Base-by-base conservation (phyloP, 2,797 vertebrate genomes). In the Heliangelus exortis region DNA sequence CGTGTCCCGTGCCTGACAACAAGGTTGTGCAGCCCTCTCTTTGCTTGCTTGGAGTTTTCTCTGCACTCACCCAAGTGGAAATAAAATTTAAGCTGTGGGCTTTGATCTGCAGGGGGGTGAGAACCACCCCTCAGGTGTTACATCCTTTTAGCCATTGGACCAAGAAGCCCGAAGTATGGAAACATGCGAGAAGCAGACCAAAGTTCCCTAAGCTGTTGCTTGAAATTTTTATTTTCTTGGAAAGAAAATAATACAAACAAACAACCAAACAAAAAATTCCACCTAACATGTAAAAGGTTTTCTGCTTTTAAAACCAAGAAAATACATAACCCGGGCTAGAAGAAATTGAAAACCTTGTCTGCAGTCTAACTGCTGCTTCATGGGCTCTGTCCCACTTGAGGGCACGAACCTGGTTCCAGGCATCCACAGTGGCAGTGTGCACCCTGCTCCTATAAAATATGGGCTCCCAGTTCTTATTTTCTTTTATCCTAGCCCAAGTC, bases 1-100 rank as follows among this genome's bases (percentile, higher is more conserved):
- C 8, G 1, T 34, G 63, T 75, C 85, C 74, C 9, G 4, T 0
- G 20, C 79, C 83, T 63, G 63, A 93, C 87, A 93, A 96, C 89
- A 93, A 86, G 93, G 87, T 92, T 95, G 93, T 15, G 19, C 79
- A 93, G 81, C 79, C 36, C 67, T 93, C 51, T 45, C 67, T 63
- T 45, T 59, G 28, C 73, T 82, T 57, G 58, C 33, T 33, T 86
- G 19, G 12, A 12, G 19, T 63, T 91, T 87, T 28, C 14, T 26
- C 67, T 76, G 48, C 7, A 1, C 45, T 84, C 31, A 34, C 14
- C 29, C 8, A 4, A 29, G 16, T 47, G 55, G n/a, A 88, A 84
- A 31, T n/a, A 23, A 10, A 16, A 18, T 7, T 53, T 73, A 28
- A 57, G 22, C 33, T 10, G 5, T 34, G 47, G 17, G 8, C 23